phyloP scores from a whole-genome alignment of 1,140 invertebrate species.

The Drosophila simulans region DNA sequence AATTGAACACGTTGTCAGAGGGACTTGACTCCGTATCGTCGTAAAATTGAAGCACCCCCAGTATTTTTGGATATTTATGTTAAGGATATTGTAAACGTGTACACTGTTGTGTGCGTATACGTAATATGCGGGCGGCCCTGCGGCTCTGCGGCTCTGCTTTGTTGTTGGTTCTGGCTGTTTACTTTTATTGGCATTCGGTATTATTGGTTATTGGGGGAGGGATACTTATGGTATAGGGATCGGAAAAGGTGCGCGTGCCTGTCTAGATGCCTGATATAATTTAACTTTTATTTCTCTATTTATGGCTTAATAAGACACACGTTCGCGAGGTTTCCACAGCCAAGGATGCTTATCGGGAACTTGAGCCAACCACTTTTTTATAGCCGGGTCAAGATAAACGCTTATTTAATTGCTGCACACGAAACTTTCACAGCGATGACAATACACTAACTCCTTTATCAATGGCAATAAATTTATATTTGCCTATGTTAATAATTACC shows the following conservation, averaged over 20 bases:
- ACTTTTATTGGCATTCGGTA: conserved; percentile 78
- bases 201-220: conserved; percentile 72
- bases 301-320: conserved; percentile 76
- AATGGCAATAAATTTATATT: conserved; percentile 33
- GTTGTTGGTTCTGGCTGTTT: conserved; percentile 64
- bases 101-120: conserved; percentile 25
- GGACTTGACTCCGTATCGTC: conserved; percentile 56
- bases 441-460: conserved; percentile 1
- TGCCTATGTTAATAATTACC: conserved; percentile 32
- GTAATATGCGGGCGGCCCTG: conserved; percentile 51
- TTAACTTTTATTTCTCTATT: conserved; percentile 80
- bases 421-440: conserved; percentile 31
- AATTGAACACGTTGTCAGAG: conserved; percentile 76
- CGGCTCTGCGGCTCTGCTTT: conserved; percentile 48
- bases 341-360: conserved; percentile 56
- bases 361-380: conserved; percentile 55
- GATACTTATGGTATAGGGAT: not conserved
- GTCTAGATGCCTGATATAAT: conserved; percentile 62
- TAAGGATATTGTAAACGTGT: conserved; percentile 72
- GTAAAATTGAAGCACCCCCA: conserved; percentile 79
- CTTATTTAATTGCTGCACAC: conserved; percentile 63
- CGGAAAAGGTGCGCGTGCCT: conserved; percentile 50
- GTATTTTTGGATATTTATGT: conserved; percentile 77
- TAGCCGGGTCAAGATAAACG: conserved; percentile 53
- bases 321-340: conserved; percentile 13